Base-by-base conservation (phyloP, 2,888 invertebrate species). In the Xestia rhomboidea region DNA sequence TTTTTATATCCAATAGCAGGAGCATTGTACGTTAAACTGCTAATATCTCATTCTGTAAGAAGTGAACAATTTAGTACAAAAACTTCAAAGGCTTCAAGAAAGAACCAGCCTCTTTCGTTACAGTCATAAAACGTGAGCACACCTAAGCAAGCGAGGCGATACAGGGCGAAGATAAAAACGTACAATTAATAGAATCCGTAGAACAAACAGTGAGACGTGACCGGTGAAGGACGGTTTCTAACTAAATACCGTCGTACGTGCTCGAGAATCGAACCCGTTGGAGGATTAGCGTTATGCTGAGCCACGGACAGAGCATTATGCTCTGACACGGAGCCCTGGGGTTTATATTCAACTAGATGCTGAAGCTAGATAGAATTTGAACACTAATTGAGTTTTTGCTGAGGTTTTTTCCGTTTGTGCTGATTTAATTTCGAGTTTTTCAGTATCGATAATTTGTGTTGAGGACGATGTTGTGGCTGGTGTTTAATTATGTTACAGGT, bases 221-320 rank as follows among this genome's bases (percentile, higher is more conserved):
- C 88, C 79, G 73, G 57, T 83, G 80, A 89, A 85, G 86, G 82
- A 82, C 77, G 80, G 76, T 80, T 84, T 87, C 82, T 84, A 86
- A 88, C 87, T 90, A 89, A 89, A 87, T 84, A 85, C 82, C 77
- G 77, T 63, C 73, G 90, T 90, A 93, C 93, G 93, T 92, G 91
- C 89, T 84, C 75, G 87, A 79, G 90, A 89, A 86, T 89, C 90
- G 89, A 91, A 90, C 89, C 89, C 77, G 84, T 69, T 79, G 84
- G 79, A 78, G 92, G 94, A 93, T 93, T 93, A 93, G 87, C 88
- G 89, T 91, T 92, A 93, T 93, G 93, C 91, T 80, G 60, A 81
- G 77, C 91, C 93, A 92, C 92, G 93, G 89, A 75, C 86, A 73
- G 79, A 83, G 76, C 82, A 93, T 93, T 93, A 93, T 93, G 93